Evolutionary conservation across 2,113 vertebrate genomes (phyloP), one percentile per base, ranked within the genome.

Genomic region (Notarius quadriscutis): DNA sequence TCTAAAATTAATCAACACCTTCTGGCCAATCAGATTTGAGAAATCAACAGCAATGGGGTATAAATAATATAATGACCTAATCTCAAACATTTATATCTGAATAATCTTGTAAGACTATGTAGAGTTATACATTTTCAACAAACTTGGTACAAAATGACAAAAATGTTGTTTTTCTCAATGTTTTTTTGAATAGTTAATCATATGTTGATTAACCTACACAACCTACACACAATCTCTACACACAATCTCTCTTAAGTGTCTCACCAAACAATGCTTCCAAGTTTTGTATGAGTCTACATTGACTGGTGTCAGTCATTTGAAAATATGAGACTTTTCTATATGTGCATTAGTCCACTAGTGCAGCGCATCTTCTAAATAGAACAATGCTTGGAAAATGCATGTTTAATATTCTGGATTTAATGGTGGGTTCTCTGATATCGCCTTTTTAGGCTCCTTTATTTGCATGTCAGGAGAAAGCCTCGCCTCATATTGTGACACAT

Each of bases 401-500:
- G 10, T 53, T 63, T n/a, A 27, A 65, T 65, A 51, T 7, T 30
- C 8, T 83, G n/a, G 25, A 83, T 67, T 69, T 83, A 51, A 27
- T 67, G 4, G 12, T 34, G n/a, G 34, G 11, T 82, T n/a, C 15
- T 63, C 80, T 60, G 60, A 25, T 69, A 4, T 20, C 55, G 7
- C 50, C 50, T 55, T 84, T 83, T 55, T n/a, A 65, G 50, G 6
- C 62, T 50, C 48, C 62, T 48, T 25, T 48, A 74, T 74, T 27
- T 75, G 14, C 34, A 57, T 55, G 55, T 34, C 83, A 84, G n/a
- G 25, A 84, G 63, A 84, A 25, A 51, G 6, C 55, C n/a, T n/a
- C 6, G 69, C n/a, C 25, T 20, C 18, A 55, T 34, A 74, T 81
- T 87, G 34, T 84, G 88, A 9, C 81, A 84, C 41, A 25, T 81